Conservation (phyloP, 2,113 vertebrate species). For the Misgurnus mizolepis region DNA sequence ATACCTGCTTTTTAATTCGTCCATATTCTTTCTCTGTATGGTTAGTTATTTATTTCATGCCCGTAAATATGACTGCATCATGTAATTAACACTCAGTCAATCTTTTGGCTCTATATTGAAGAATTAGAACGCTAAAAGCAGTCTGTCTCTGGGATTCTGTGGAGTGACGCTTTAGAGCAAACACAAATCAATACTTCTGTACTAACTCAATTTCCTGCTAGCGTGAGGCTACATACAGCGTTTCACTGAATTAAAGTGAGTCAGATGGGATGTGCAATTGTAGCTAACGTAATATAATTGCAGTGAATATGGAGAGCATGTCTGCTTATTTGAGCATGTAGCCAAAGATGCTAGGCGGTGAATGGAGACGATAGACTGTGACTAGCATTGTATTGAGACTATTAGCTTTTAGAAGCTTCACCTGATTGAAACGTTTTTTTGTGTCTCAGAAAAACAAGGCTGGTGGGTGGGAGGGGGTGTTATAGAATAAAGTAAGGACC, state of each 20-base stretch:
- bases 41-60: not conserved
- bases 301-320: constrained; percentile 34
- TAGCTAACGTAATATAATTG: constrained; percentile 34
- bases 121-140: constrained; percentile 40
- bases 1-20: not conserved
- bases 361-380: constrained; percentile 38
- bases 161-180: constrained; percentile 35
- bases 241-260: constrained; percentile 30
- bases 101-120: constrained; percentile 20
- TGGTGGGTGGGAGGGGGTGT: not conserved
- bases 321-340: constrained; percentile 33
- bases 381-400: constrained; percentile 30
- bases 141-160: constrained; percentile 13
- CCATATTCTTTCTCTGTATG: not conserved
- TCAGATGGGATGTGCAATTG: not conserved
- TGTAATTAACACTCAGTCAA: not conserved
- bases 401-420: constrained; percentile 36
- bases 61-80: not conserved
- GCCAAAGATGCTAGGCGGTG: constrained; percentile 3
- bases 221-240: constrained; percentile 24
- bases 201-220: constrained; percentile 43
- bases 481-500: not conserved
- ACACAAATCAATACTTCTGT: constrained; percentile 27
- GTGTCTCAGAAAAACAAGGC: constrained; percentile 19
- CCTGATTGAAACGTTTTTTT: not conserved